A percentile compares a stretch with the other conserved stretches of the same genome.
phyloP scores from a whole-genome alignment of 1,140 invertebrate genomes.

The Helicoverpa armigera region DNA sequence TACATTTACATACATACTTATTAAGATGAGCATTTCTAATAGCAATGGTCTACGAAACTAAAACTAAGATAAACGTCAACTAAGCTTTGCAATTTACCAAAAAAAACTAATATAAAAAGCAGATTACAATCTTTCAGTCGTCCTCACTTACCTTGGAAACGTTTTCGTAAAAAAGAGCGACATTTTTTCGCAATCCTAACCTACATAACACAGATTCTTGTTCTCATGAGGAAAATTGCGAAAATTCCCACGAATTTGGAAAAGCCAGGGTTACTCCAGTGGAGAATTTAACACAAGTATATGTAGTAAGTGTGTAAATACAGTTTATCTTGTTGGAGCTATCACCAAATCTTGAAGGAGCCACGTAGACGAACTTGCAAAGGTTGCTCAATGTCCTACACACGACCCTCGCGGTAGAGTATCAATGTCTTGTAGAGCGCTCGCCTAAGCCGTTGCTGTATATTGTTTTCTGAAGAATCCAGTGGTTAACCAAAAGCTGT shows the following conservation, averaged over 20 bases:
- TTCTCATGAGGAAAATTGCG: slow-evolving; percentile 16
- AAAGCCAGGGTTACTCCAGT: neutral
- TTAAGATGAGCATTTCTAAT: too few relatives aligned
- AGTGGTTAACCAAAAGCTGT: neutral
- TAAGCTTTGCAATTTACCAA: too few relatives aligned
- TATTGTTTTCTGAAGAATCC: neutral
- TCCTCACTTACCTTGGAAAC: too few relatives aligned
- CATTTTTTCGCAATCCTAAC: neutral
- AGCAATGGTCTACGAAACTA: too few relatives aligned
- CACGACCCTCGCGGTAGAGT: neutral
- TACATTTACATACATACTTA: too few relatives aligned
- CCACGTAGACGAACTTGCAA: slow-evolving; percentile 18
- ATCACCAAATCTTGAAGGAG: slow-evolving; percentile 20
- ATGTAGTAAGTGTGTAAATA: neutral
- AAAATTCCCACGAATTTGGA: slow-evolving; percentile 25
- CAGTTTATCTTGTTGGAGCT: slow-evolving; percentile 22
- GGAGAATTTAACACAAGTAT: too few relatives aligned
- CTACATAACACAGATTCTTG: neutral
- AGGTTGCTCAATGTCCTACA: slow-evolving; percentile 37
- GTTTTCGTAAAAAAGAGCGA: neutral
- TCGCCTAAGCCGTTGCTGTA: neutral
- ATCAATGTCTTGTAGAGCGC: slow-evolving; percentile 1
- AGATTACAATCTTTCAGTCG: too few relatives aligned
- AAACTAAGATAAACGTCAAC: too few relatives aligned
- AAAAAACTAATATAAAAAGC: too few relatives aligned